These are phyloP conservation scores for Syndactyla subalaris DNA, from an alignment of 2,797 vertebrate species.

Conservation along the genomic window DNA sequence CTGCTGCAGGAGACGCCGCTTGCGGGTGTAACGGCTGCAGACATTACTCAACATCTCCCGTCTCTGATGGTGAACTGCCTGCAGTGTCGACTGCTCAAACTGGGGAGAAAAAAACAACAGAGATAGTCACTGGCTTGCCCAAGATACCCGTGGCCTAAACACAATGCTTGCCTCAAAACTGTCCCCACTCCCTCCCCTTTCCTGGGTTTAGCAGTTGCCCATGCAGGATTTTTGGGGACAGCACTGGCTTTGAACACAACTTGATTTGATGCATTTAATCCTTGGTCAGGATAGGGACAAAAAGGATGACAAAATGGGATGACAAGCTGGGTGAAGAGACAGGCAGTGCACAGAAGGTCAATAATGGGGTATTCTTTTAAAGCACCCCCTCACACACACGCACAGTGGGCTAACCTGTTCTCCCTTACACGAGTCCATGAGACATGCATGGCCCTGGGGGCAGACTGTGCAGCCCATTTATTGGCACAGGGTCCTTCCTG, in stretches of 20 bases:
- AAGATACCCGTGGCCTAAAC: not conserved
- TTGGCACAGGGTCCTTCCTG: not conserved
- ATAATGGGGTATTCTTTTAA: fast-evolving
- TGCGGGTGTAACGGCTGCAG: slow-evolving; percentile 85
- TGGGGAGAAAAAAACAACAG: not conserved
- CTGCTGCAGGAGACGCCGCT: slow-evolving; percentile 83
- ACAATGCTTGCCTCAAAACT: fast-evolving
- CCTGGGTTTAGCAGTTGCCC: not conserved
- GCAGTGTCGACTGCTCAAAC: slow-evolving; percentile 76
- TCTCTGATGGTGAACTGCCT: slow-evolving; percentile 82
- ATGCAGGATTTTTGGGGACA: not conserved
- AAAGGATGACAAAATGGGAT: not conserved
- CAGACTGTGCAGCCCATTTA: not conserved
- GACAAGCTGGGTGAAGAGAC: not conserved
- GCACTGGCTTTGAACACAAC: not conserved
- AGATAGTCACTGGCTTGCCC: not conserved
- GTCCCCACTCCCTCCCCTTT: not conserved
- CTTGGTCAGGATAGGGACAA: not conserved
- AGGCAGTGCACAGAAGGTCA: not conserved
- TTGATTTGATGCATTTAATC: not conserved
- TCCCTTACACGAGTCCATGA: not conserved
- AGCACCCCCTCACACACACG: fast-evolving
- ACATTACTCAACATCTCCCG: slow-evolving; percentile 81
- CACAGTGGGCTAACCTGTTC: not conserved
- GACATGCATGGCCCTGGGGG: not conserved